phyloP scores from a whole-genome alignment of 2,797 vertebrate genomes.

The Liasis olivaceus region DNA sequence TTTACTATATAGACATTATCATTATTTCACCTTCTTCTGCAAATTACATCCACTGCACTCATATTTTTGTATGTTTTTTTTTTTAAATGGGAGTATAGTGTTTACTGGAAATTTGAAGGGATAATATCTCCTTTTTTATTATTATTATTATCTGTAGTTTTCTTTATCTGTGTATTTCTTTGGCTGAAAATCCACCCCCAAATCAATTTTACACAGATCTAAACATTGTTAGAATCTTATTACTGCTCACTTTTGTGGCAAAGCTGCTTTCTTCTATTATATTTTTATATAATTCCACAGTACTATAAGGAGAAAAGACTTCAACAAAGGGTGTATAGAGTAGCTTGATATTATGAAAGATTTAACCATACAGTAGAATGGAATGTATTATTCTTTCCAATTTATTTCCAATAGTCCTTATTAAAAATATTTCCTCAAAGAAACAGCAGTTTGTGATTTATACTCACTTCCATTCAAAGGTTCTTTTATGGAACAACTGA shows the following conservation, averaged over 20 bases:
- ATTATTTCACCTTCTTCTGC: not conserved
- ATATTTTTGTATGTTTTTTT: not conserved
- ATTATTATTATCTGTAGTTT: not conserved
- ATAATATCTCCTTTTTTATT: not conserved
- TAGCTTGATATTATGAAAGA: not conserved
- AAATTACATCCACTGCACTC: not conserved
- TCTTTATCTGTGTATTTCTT: slow-evolving; percentile 16
- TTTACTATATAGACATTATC: not conserved
- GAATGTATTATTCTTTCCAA: not conserved
- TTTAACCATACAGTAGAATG: not conserved
- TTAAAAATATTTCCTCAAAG: not conserved
- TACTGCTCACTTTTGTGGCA: not conserved
- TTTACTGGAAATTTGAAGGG: not conserved
- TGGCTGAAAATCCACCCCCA: not conserved
- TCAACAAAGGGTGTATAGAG: not conserved
- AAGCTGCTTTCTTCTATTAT: not conserved
- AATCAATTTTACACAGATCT: not conserved
- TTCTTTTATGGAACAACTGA: not conserved
- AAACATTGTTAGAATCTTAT: slow-evolving; percentile 4
- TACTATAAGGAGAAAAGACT: not conserved
- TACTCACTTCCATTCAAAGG: not conserved
- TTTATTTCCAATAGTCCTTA: not conserved
- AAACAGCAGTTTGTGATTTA: not conserved
- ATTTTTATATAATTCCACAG: not conserved
- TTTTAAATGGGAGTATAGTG: not conserved